Conservation (phyloP, 2,113 vertebrate genomes). For the Anarhynchus alexandrinus region DNA sequence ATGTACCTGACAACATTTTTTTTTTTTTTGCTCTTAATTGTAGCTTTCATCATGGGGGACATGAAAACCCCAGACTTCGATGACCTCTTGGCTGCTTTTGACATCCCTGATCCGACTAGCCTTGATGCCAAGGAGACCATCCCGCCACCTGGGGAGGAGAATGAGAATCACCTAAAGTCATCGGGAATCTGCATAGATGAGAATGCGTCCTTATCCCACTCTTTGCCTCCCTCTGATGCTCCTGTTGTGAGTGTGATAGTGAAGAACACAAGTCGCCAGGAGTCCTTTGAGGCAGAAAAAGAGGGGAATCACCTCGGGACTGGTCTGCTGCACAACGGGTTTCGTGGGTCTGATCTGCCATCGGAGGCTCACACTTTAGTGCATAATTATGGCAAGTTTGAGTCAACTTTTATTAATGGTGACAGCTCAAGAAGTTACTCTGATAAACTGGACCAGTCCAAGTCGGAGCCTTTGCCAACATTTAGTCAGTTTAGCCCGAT, state of each 20-base stretch:
- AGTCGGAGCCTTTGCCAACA: constrained; percentile 78
- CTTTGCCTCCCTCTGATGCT: constrained; percentile 75
- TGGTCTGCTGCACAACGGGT: constrained; percentile 84
- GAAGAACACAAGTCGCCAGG: constrained; percentile 93
- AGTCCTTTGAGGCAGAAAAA: constrained; percentile 84
- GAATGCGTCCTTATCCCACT: constrained; percentile 72
- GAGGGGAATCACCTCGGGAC: constrained; percentile 76
- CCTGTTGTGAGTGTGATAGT: constrained; percentile 94
- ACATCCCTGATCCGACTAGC: constrained; percentile 95
- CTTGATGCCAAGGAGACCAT: constrained; percentile 93
- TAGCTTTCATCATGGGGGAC: constrained; percentile 92
- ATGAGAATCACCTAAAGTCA: constrained; percentile 84
- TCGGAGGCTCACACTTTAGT: constrained; percentile 67
- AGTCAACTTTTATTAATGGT: constrained; percentile 84
- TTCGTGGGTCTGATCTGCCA: constrained; percentile 75
- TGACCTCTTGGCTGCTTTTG: constrained; percentile 96
- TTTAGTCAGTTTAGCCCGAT: constrained; percentile 90
- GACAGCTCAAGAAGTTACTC: constrained; percentile 77
- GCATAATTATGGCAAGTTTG: constrained; percentile 82
- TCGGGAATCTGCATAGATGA: constrained; percentile 86
- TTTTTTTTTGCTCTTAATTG: neutral
- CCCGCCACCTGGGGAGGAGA: constrained; percentile 84
- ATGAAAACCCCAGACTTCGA: constrained; percentile 99
- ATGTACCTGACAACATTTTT: neutral
- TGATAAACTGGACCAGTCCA: constrained; percentile 77